Evolutionary conservation across 2,888 invertebrate species (phyloP).

Genomic region (Nemapogon koenigi): DNA sequence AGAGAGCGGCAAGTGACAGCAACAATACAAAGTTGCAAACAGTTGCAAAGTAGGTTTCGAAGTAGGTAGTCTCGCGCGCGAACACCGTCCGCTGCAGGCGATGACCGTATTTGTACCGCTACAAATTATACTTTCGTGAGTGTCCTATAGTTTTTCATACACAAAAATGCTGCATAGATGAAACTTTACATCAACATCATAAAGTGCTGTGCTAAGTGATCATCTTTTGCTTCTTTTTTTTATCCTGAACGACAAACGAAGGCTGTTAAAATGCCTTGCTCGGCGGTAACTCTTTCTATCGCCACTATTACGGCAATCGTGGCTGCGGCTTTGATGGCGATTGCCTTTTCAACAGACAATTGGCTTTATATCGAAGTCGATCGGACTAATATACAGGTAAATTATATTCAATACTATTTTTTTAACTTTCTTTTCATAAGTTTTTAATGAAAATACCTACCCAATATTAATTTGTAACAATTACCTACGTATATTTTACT

Average conservation of each 20-base stretch:
- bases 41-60: too few relatives aligned
- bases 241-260: conserved; percentile 21
- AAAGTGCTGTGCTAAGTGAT: conserved; percentile 59
- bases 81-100: conserved; percentile 59
- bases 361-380: conserved; percentile 95
- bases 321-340: conserved; percentile 90
- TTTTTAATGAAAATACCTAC: too few relatives aligned
- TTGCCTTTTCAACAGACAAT: conserved; percentile 96
- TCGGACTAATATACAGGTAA: conserved; percentile 86
- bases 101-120: conserved; percentile 62
- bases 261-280: conserved; percentile 84
- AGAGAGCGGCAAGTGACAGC: conserved; percentile 51
- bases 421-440: too few relatives aligned
- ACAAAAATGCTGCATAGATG: conserved; percentile 61
- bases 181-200: conserved; percentile 26
- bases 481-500: too few relatives aligned
- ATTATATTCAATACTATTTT: too few relatives aligned
- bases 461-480: too few relatives aligned
- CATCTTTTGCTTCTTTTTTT: conserved; percentile 30
- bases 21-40: conserved; percentile 27
- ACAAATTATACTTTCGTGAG: conserved; percentile 54
- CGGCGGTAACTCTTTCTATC: conserved; percentile 92
- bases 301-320: conserved; percentile 96
- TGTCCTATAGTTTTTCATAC: conserved; percentile 51
- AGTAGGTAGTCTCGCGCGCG: conserved; percentile 60